These are phyloP conservation scores for Cyclura pinguis DNA, from an alignment of 2,797 vertebrate genomes.

Conservation along the genomic window DNA sequence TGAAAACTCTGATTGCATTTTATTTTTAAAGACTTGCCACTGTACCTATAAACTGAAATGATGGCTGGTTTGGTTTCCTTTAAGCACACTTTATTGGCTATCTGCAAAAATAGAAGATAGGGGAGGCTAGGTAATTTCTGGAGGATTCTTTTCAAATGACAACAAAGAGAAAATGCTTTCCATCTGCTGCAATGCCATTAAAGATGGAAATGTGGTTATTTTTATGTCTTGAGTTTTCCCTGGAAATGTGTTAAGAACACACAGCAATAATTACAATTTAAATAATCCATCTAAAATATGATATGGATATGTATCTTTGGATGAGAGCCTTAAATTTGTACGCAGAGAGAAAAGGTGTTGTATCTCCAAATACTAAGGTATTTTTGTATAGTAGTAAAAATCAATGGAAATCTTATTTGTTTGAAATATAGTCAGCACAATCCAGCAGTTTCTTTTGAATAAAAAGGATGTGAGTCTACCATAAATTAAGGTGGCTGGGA, in stretches of 20 bases:
- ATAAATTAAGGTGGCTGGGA: background rate
- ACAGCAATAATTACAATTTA: constrained; percentile 52
- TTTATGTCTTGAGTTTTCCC: constrained; percentile 53
- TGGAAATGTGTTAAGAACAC: constrained; percentile 53
- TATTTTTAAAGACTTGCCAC: constrained; percentile 51
- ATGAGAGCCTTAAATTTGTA: constrained; percentile 52
- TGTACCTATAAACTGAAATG: constrained; percentile 56
- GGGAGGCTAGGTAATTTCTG: constrained; percentile 57
- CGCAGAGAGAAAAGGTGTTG: constrained; percentile 33
- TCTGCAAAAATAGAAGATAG: constrained; percentile 35
- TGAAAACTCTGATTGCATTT: constrained; percentile 53
- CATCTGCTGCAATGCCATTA: constrained; percentile 59
- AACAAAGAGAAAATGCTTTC: constrained; percentile 34
- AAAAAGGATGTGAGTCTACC: background rate
- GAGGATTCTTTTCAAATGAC: constrained; percentile 47
- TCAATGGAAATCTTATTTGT: constrained; percentile 9
- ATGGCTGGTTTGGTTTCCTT: constrained; percentile 56
- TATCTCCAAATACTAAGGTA: constrained; percentile 33
- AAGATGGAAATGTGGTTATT: constrained; percentile 58
- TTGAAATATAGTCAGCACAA: background rate
- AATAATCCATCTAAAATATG: constrained; percentile 41
- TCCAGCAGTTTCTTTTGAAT: background rate
- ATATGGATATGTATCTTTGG: constrained; percentile 30
- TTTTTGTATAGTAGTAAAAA: constrained; percentile 44
- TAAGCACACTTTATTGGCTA: constrained; percentile 65